A percentile compares a stretch with the other conserved stretches of the same genome.
phyloP scores from a whole-genome alignment of 1,140 invertebrate genomes.

The Drosophila parabipectinata region DNA sequence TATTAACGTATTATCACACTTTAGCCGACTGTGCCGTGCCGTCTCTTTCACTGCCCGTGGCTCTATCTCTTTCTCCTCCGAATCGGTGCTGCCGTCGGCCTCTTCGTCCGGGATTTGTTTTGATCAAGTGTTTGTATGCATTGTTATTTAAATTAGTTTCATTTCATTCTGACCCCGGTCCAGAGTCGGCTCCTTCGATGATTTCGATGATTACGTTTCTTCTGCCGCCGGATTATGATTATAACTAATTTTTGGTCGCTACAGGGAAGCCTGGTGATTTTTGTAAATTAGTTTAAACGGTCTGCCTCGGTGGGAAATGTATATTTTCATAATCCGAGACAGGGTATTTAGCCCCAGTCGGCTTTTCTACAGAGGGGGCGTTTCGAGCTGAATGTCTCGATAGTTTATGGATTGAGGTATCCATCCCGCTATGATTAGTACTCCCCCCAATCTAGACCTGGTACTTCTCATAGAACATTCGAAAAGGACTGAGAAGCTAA shows the following conservation, averaged over 20 bases:
- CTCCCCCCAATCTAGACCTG: background rate
- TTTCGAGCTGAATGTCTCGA: background rate
- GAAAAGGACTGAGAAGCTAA: background rate
- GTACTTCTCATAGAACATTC: too few species aligned
- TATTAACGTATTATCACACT: slow-evolving; percentile 84
- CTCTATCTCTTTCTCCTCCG: background rate
- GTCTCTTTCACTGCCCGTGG: slow-evolving; percentile 18
- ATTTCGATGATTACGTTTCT: slow-evolving; percentile 38
- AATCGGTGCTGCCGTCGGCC: slow-evolving; percentile 17
- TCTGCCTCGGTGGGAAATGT: slow-evolving; percentile 17
- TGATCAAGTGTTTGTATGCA: slow-evolving; percentile 78
- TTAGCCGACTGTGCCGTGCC: slow-evolving; percentile 49
- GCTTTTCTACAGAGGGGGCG: slow-evolving; percentile 42
- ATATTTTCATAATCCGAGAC: background rate
- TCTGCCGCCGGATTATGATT: slow-evolving; percentile 69
- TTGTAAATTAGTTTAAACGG: slow-evolving; percentile 78
- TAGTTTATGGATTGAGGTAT: too few species aligned
- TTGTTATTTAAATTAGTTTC: slow-evolving; percentile 83
- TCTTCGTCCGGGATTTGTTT: slow-evolving; percentile 74
- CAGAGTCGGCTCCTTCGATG: slow-evolving; percentile 7
- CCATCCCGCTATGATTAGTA: background rate
- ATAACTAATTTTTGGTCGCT: slow-evolving; percentile 67
- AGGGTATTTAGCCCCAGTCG: background rate
- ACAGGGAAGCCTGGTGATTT: slow-evolving; percentile 19
- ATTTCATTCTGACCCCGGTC: slow-evolving; percentile 57